phyloP scores from a whole-genome alignment of 1,140 invertebrate species.

The Kradibia gibbosae region DNA sequence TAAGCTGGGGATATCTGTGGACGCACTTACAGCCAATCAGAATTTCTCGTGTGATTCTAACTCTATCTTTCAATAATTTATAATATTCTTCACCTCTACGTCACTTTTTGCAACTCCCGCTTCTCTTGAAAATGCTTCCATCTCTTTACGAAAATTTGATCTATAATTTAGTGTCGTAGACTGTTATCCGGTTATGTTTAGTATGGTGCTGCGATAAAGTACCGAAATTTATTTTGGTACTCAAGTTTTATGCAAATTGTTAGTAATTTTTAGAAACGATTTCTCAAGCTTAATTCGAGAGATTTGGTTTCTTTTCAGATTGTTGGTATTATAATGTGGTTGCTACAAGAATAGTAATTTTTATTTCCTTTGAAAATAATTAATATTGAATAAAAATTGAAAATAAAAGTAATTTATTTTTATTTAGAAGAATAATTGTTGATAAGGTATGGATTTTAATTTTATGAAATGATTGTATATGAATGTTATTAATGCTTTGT shows the following conservation, averaged over 20 bases:
- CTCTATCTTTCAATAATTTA: not conserved
- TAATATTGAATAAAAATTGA: not conserved
- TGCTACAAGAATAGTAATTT: not conserved
- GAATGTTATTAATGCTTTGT: no score
- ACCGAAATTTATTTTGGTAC: not conserved
- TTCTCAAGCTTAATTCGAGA: not conserved
- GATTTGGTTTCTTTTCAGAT: not conserved
- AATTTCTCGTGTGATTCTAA: not conserved
- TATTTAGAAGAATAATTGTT: not conserved
- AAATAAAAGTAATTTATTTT: slow-evolving; percentile 5
- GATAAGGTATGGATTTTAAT: not conserved
- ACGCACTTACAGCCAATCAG: not conserved
- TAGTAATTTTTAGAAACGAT: not conserved
- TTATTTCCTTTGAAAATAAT: not conserved
- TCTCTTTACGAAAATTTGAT: not conserved
- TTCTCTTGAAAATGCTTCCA: slow-evolving; percentile 30
- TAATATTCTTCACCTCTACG: not conserved
- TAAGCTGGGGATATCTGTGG: no score
- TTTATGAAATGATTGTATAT: no score
- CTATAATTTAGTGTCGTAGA: not conserved
- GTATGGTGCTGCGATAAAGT: not conserved
- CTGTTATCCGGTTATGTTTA: not conserved
- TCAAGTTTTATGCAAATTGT: not conserved
- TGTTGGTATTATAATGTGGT: not conserved
- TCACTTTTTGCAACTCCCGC: slow-evolving; percentile 12